phyloP scores from a whole-genome alignment of 2,888 invertebrate species.

The Polydrusus tereticollis region DNA sequence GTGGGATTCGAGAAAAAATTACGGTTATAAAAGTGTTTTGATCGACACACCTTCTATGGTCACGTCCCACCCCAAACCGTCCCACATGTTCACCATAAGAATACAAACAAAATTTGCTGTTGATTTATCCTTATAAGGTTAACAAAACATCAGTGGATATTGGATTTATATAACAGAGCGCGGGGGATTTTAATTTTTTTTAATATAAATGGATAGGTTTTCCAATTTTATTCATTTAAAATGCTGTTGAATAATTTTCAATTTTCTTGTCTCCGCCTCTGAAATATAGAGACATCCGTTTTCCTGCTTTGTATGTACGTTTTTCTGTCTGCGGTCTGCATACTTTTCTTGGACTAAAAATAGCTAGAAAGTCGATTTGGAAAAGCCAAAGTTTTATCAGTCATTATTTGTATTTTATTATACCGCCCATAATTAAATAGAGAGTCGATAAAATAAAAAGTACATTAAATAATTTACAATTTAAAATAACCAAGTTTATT shows the following conservation, averaged over 20 bases:
- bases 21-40: neutral
- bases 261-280: neutral
- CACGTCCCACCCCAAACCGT: no score
- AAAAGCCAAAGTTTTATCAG: neutral
- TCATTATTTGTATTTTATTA: neutral
- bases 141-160: no score
- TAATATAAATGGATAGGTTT: no score
- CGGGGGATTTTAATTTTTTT: no score
- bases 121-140: constrained; percentile 4
- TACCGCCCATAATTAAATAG: neutral
- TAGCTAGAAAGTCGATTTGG: constrained; percentile 5
- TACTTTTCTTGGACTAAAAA: constrained; percentile 10
- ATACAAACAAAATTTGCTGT: constrained; percentile 3
- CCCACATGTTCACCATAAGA: constrained; percentile 35
- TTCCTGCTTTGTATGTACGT: neutral
- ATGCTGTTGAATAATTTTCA: no score
- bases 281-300: neutral
- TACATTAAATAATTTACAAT: neutral
- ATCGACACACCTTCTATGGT: constrained; percentile 23
- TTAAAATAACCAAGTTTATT: no score
- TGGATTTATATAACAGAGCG: no score
- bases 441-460: neutral
- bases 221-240: no score
- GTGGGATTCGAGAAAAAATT: constrained; percentile 5
- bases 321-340: constrained; percentile 12